Base-by-base conservation (phyloP, 2,888 invertebrate genomes). In the Tachina lurida region DNA sequence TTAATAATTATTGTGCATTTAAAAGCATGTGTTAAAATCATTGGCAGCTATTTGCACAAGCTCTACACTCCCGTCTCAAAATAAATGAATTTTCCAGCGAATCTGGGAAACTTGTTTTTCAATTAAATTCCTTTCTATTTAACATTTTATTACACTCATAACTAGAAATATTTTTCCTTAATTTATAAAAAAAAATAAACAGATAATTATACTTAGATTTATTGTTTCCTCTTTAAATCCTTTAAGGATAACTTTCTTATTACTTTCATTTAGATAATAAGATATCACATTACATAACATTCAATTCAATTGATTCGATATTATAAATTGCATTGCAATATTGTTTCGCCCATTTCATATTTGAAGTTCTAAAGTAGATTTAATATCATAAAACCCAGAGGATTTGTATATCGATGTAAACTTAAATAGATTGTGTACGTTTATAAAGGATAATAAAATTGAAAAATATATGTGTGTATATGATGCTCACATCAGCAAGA, bases 401-500 rank as follows among this genome's bases (percentile, higher is more conserved):
- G 62, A 70, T 70, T 78, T 68, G 1, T 52, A 1, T 31, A 43
- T 4, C 47, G 17, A n/a, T 70, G 12, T 62, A 10, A 43, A 62
- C 3, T 41, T 52, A 19, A 49, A 17, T 62, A 17, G 39, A 58
- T 31, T 31, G 2, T 31, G 31, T 31, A 17, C 58, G 62, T 7
- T 75, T 75, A 15, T 10, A 70, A 43, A 22, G 9, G 43, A 78
- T 70, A 78, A 78, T 62, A 62, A 62, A 62, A 70, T 31, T 52
- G 22, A 60, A 62, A 62, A 52, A 52, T 15, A 52, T 12, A 2
- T 31, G 7, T 7, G 31, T 31, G 31, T 31, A 4, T 31, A 62
- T 12, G 49, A 47, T 43, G 70, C 17, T 70, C n/a, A 19, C 31
- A n/a, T 70, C 13, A 39, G 60, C 47, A 68, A 47, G 47, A 74